Conservation (phyloP, 2,797 vertebrate genomes). For the Ptychadena robeensis region DNA sequence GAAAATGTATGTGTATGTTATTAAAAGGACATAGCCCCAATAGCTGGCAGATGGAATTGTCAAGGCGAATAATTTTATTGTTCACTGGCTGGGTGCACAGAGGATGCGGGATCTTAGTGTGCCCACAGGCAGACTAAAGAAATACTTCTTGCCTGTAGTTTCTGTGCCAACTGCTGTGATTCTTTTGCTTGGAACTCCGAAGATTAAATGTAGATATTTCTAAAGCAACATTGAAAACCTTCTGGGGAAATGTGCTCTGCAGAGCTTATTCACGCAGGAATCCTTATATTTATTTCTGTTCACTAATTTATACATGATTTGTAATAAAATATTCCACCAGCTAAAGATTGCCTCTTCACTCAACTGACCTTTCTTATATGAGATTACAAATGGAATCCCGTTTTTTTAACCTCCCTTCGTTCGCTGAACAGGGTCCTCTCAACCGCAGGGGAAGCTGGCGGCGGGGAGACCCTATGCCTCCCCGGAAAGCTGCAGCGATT, state of each 20-base stretch:
- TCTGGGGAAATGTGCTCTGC: slow-evolving; percentile 30
- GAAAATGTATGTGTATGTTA: slow-evolving; percentile 44
- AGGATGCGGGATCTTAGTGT: slow-evolving; percentile 15
- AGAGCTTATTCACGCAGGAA: background rate
- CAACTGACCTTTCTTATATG: background rate
- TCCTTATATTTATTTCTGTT: slow-evolving; percentile 9
- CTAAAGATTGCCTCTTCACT: background rate
- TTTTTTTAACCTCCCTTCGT: background rate
- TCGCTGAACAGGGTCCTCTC: too few species aligned
- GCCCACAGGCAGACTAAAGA: slow-evolving; percentile 37
- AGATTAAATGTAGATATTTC: slow-evolving; percentile 33
- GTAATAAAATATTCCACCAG: background rate
- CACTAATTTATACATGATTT: background rate
- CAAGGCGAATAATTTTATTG: slow-evolving; percentile 74
- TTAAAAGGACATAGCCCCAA: slow-evolving; percentile 63
- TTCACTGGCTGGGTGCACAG: slow-evolving; percentile 59
- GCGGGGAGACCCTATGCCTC: too few species aligned
- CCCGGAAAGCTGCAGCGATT: too few species aligned
- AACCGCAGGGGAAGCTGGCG: too few species aligned
- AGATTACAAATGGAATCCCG: background rate
- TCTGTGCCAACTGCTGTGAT: slow-evolving; percentile 16
- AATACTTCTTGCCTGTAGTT: slow-evolving; percentile 11
- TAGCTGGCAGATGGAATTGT: slow-evolving; percentile 71
- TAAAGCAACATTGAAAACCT: slow-evolving; percentile 20
- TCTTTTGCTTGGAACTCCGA: slow-evolving; percentile 31